Evolutionary conservation across 2,113 vertebrate species (phyloP).

Genomic region (Emydura subglobosa): DNA sequence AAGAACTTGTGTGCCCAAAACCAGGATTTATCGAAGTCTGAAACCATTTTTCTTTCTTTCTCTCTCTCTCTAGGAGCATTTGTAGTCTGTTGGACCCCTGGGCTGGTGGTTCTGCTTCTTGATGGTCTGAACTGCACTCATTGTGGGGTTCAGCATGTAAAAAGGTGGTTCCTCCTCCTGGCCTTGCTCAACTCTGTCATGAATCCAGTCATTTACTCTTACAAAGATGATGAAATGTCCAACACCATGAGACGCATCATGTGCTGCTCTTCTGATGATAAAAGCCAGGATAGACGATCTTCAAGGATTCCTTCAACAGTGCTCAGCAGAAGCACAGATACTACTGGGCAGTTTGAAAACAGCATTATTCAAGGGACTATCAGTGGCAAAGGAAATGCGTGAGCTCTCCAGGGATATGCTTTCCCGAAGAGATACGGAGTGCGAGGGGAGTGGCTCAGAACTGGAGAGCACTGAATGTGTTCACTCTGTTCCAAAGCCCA

Average conservation of each 20-base stretch:
- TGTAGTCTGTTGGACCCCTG: constrained; percentile 97
- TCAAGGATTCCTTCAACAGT: constrained; percentile 84
- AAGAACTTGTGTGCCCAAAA: not conserved
- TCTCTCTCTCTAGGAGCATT: constrained; percentile 87
- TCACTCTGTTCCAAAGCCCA: constrained; percentile 60
- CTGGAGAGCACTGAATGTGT: constrained; percentile 51
- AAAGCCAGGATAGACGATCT: constrained; percentile 80
- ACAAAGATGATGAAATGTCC: constrained; percentile 98
- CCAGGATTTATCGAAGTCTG: not conserved
- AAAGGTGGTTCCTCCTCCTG: constrained; percentile 93
- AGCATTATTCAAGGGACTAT: constrained; percentile 71
- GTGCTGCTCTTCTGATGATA: constrained; percentile 85
- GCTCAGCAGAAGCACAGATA: constrained; percentile 83
- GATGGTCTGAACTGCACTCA: constrained; percentile 89
- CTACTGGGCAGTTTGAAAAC: constrained; percentile 79
- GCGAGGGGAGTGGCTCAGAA: constrained; percentile 52
- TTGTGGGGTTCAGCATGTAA: constrained; percentile 87
- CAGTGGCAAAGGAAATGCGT: constrained; percentile 75
- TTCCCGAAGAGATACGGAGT: constrained; percentile 52
- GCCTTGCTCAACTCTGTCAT: constrained; percentile 95
- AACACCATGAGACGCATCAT: constrained; percentile 92
- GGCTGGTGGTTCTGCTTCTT: constrained; percentile 90
- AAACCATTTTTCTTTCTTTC: not conserved
- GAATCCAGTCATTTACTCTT: constrained; percentile 99
- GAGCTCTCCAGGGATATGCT: constrained; percentile 15